A percentile compares a stretch with the other conserved stretches of the same genome.
phyloP scores from a whole-genome alignment of 2,797 vertebrate genomes.

The Pangasius djambal region DNA sequence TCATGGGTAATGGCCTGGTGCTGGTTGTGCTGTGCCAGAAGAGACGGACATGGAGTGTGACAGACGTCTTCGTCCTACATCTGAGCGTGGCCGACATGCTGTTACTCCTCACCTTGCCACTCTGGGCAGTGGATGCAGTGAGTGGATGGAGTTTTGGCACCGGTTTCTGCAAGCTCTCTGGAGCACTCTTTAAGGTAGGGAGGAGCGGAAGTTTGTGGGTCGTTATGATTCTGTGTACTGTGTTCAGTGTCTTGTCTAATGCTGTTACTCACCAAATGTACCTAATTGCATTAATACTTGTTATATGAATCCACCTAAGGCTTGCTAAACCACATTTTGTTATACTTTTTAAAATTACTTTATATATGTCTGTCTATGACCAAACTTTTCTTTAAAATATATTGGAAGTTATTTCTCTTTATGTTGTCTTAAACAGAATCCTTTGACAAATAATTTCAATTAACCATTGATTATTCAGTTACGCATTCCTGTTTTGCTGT shows the following conservation, averaged over 20 bases:
- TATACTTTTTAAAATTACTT: not conserved
- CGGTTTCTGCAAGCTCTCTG: constrained; percentile 78
- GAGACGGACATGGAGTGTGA: constrained; percentile 71
- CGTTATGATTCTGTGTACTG: not conserved
- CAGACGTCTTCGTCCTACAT: constrained; percentile 84
- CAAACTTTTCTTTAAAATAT: not conserved
- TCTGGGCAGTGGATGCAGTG: constrained; percentile 76
- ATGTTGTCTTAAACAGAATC: not conserved
- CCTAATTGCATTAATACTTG: not conserved
- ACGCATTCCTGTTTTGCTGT: not conserved
- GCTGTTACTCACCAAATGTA: not conserved
- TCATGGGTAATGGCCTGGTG: constrained; percentile 72
- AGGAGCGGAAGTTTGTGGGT: too few relatives aligned
- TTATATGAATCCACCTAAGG: not conserved
- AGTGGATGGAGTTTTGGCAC: constrained; percentile 77
- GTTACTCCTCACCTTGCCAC: constrained; percentile 80
- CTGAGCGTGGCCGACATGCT: constrained; percentile 78
- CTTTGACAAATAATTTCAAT: not conserved
- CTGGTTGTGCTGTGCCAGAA: constrained; percentile 70
- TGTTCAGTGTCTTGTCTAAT: not conserved
- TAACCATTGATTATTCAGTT: not conserved
- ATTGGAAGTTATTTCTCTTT: not conserved
- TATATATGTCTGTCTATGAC: not conserved
- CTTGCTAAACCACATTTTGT: not conserved
- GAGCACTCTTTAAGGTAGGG: constrained; percentile 80